phyloP scores from a whole-genome alignment of 1,140 invertebrate species.

The Neoseiulus cucumeris region DNA sequence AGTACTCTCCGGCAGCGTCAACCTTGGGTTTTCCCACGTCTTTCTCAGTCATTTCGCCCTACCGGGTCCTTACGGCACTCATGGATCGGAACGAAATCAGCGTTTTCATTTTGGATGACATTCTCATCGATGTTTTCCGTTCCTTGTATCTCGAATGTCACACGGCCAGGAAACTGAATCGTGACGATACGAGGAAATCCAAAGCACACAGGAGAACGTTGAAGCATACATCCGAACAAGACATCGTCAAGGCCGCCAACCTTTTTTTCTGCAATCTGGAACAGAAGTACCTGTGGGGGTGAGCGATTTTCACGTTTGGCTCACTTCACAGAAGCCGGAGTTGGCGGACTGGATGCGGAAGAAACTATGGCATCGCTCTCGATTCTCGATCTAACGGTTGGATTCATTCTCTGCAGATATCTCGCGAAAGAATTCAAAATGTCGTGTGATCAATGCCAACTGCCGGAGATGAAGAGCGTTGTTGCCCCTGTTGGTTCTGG shows the following conservation, averaged over 20 bases:
- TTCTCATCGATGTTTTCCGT: conserved; percentile 65
- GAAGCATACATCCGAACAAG: conserved; percentile 17
- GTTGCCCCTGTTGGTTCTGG: neutral
- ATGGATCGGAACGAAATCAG: conserved; percentile 76
- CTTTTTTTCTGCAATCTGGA: conserved; percentile 63
- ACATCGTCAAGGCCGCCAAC: conserved; percentile 60
- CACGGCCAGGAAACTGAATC: neutral
- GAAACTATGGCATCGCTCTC: too few species aligned
- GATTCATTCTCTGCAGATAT: conserved; percentile 8
- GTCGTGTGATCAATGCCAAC: neutral
- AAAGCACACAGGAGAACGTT: conserved; percentile 12
- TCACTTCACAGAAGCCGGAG: too few species aligned
- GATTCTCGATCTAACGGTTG: too few species aligned
- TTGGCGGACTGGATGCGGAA: too few species aligned
- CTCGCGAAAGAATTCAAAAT: conserved; percentile 10
- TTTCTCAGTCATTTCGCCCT: conserved; percentile 47
- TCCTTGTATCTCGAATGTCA: conserved; percentile 24
- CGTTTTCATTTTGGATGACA: conserved; percentile 57
- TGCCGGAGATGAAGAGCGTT: neutral
- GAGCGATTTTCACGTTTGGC: conserved; percentile 25
- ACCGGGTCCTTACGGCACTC: conserved; percentile 61
- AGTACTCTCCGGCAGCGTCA: neutral
- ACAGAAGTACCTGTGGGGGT: conserved; percentile 66
- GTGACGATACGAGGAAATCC: neutral
- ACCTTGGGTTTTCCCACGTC: neutral